Conservation (phyloP, 1,140 invertebrate species). For the Atta texana region DNA sequence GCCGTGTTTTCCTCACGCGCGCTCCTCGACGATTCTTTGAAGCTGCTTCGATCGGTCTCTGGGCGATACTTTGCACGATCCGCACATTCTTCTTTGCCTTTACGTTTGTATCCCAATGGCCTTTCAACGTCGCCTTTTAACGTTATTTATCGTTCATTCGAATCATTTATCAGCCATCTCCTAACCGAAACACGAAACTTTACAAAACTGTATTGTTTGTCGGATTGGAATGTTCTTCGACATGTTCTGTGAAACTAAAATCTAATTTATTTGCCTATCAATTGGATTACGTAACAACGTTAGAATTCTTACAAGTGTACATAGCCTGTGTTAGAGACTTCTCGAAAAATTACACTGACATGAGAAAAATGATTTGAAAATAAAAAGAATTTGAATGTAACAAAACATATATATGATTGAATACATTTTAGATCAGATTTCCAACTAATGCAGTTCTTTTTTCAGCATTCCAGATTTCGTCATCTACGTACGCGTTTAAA, state of each 20-base stretch:
- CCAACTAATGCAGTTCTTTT: too few relatives aligned
- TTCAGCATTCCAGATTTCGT: background rate
- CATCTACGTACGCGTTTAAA: conserved; percentile 20
- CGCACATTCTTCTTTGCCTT: background rate
- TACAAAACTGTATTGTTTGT: conserved; percentile 11
- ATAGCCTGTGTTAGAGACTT: background rate
- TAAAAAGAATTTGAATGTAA: too few relatives aligned
- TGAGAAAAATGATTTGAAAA: too few relatives aligned
- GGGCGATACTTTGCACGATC: conserved; percentile 7
- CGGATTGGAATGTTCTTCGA: background rate
- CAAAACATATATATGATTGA: too few relatives aligned
- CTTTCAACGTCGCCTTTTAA: conserved; percentile 31
- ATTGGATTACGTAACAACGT: background rate
- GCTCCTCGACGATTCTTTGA: conserved; percentile 32
- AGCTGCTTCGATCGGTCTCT: conserved; percentile 44
- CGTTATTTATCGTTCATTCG: conserved; percentile 30
- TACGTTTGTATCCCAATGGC: conserved; percentile 34
- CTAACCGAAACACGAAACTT: conserved; percentile 7
- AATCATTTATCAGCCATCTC: conserved; percentile 15
- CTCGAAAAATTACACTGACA: too few relatives aligned
- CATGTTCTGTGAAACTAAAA: background rate
- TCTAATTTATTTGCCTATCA: background rate
- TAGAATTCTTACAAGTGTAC: background rate
- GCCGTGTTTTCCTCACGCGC: conserved; percentile 15
- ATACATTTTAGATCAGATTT: too few relatives aligned